A percentile compares a stretch with the other conserved stretches of the same genome.
Conservation (phyloP, 1,140 invertebrate species). For the Megalopta genalis region DNA sequence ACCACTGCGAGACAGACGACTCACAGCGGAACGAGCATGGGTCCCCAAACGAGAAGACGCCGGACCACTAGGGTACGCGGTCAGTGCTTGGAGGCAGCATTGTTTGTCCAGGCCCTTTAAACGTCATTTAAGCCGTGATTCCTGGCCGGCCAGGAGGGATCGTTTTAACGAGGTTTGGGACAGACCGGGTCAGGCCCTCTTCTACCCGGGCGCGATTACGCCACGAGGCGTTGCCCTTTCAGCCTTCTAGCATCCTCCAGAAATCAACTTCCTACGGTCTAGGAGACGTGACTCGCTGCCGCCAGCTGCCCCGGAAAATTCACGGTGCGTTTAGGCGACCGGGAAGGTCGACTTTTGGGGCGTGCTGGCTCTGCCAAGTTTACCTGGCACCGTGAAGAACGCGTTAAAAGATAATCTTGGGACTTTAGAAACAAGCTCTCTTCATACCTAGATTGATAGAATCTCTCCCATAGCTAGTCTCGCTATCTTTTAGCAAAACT, state of each 20-base stretch:
- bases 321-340: slow-evolving; percentile 36
- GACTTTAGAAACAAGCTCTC: too few species aligned
- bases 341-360: too few species aligned
- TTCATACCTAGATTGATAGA: too few species aligned
- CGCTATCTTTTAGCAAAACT: too few species aligned
- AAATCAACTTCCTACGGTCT: slow-evolving; percentile 27
- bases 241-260: neutral
- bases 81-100: slow-evolving; percentile 40
- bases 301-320: slow-evolving; percentile 47
- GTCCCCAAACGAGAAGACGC: neutral
- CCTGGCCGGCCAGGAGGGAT: slow-evolving; percentile 61
- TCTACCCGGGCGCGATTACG: slow-evolving; percentile 39
- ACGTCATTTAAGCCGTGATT: slow-evolving; percentile 70
- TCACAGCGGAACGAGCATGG: slow-evolving; percentile 5
- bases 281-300: slow-evolving; percentile 28
- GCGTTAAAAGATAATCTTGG: too few species aligned
- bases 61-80: neutral
- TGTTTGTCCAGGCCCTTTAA: slow-evolving; percentile 65
- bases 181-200: slow-evolving; percentile 60
- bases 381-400: too few species aligned
- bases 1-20: neutral
- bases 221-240: slow-evolving; percentile 56
- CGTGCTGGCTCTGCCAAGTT: too few species aligned
- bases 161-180: slow-evolving; percentile 66
- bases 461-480: too few species aligned